Base-by-base conservation (phyloP, 2,888 invertebrate species). In the Spicauda simplicius region DNA sequence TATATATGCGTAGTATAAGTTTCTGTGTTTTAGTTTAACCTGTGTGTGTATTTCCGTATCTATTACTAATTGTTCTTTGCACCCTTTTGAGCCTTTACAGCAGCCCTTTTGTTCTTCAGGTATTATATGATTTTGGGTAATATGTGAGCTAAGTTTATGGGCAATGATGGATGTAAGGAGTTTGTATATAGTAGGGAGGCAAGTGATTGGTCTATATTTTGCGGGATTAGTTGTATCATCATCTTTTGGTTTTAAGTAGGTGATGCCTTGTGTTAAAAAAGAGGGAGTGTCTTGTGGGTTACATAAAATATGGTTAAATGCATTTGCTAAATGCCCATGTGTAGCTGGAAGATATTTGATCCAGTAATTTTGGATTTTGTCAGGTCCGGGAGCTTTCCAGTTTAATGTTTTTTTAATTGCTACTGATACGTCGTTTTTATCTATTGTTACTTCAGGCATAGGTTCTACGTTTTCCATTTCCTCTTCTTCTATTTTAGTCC, bases 121-220 rank as follows among this genome's bases (percentile, higher is more conserved):
- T 30, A 30, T 30, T 2, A 30, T 30, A 6, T 6, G 25, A 30
- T 30, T 30, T 30, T 30, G 25, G 2, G 25, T 30, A 6, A 30
- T 30, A 6, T 30, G 25, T 30, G 25, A 5, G 6, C 6, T 30
- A 30, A 30, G 25, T 30, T 30, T 30, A 6, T 30, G 6, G 2
- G 25, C 2, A 6, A 30, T 30, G 25, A 30, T 30, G 25, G 25
- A 30, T 30, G 25, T 30, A 6, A 30, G 25, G 2, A 30, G 6
- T 30, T 30, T 30, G 25, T 30, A 30, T 5, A 30, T 30, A 2
- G 25, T 30, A 2, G 25, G 25, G 25, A 30, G 25, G 6, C 25
- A 30, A 30, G 25, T 30, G 6, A 30, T 30, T 6, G 75, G 76
- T 57, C 75, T 56, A 33, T 75, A 78, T 69, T 76, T 72, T 2